These are phyloP conservation scores for Cairina moschata DNA, from an alignment of 2,113 vertebrate species.

Conservation along the genomic window DNA sequence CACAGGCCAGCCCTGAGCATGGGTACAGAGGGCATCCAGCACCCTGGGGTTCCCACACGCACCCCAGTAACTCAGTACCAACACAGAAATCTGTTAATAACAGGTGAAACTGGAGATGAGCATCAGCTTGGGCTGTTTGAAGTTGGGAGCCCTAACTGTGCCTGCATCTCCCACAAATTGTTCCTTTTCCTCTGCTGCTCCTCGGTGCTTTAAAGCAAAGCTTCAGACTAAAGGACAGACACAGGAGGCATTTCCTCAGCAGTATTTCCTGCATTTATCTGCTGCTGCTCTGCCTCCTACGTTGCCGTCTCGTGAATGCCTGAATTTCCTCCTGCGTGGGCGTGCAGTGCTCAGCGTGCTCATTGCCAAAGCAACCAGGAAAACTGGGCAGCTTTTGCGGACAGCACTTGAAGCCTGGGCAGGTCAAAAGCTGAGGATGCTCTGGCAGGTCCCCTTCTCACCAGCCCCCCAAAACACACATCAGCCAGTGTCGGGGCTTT, in stretches of 20 bases:
- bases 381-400: fast-evolving
- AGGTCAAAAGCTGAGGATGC: fast-evolving
- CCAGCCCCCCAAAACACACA: fast-evolving
- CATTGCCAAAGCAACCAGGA: not conserved
- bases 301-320: fast-evolving
- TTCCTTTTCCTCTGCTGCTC: not conserved
- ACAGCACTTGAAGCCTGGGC: fast-evolving
- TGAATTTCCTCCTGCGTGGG: not conserved
- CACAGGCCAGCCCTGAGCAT: fast-evolving
- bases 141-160: not conserved
- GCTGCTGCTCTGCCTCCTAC: not conserved
- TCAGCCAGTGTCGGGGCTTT: not conserved
- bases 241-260: not conserved
- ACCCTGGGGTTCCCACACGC: fast-evolving
- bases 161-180: not conserved
- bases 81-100: not conserved
- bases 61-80: not conserved
- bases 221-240: not conserved
- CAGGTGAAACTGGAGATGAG: fast-evolving
- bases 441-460: not conserved
- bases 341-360: fast-evolving
- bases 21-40: not conserved
- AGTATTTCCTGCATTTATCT: not conserved
- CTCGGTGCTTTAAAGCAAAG: not conserved
- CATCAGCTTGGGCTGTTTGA: not conserved